Evolutionary conservation across 2,888 invertebrate genomes (phyloP), one percentile per base, ranked within the genome.

Genomic region (Colletes collaris): DNA sequence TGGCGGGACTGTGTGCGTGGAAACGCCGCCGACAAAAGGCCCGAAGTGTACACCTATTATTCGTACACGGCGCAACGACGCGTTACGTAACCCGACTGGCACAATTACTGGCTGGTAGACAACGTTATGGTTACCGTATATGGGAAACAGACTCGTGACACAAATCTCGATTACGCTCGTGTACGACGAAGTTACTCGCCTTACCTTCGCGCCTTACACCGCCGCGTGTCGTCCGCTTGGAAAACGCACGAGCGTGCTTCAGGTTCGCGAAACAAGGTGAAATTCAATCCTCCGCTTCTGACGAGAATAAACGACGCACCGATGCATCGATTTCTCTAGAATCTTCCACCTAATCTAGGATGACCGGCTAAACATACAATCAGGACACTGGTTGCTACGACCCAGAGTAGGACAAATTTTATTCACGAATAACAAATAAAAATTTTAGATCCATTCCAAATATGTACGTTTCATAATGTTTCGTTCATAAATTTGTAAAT

Each of bases 81-180:
- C 60, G 76, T 80, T 88, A 79, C 87, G 87, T 87, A 89, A 89
- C 53, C 35, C 71, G n/a, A 74, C 76, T 76, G 87, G 83, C 87
- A 89, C 88, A 89, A 89, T 89, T 89, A 87, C 89, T 86, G 81
- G 85, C 46, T 27, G 84, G 84, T 86, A 85, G 88, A 88, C 87
- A 81, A 82, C 81, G 78, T 81, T 76, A 84, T 78, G 81, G 85
- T 76, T 71, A 80, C 90, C 90, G 84, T 90, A 90, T 88, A 90
- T 90, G 90, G 90, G 84, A 90, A 90, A 91, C 87, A 82, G 83
- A 88, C 88, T 90, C 90, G 88, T 90, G 91, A 90, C 90, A 91
- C 89, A 91, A 89, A 90, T 91, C 89, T 88, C 86, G 87, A 89
- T 86, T 89, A 87, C 86, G 77, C 74, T 60, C 68, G 71, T 64